Evolutionary conservation across 2,113 vertebrate genomes (phyloP).

Genomic region (Chionis minor): DNA sequence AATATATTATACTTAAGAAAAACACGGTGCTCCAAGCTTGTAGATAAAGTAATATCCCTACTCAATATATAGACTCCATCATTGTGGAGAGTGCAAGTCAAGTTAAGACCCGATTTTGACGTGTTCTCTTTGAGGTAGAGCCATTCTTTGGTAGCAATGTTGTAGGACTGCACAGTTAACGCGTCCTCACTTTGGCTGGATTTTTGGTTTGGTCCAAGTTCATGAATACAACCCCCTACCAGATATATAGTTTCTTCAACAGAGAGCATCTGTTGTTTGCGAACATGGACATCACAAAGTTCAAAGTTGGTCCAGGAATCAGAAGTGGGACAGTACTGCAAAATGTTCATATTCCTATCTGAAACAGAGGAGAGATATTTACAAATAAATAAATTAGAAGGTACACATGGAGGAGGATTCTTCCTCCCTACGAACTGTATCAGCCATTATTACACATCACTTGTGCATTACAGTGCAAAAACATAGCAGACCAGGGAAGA

Average conservation of each 20-base stretch:
- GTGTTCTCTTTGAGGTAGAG: slow-evolving; percentile 89
- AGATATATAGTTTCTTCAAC: slow-evolving; percentile 94
- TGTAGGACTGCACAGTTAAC: slow-evolving; percentile 91
- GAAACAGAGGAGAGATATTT: slow-evolving; percentile 35
- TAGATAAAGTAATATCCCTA: slow-evolving; percentile 85
- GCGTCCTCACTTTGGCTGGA: slow-evolving; percentile 85
- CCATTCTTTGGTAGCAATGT: slow-evolving; percentile 85
- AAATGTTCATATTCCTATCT: slow-evolving; percentile 91
- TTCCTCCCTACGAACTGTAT: not conserved
- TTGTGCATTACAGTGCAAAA: not conserved
- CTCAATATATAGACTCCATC: slow-evolving; percentile 96
- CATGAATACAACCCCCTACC: slow-evolving; percentile 91
- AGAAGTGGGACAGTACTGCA: slow-evolving; percentile 87
- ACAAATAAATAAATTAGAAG: not conserved
- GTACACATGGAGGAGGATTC: not conserved
- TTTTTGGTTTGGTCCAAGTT: slow-evolving; percentile 75
- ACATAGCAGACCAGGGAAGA: not conserved
- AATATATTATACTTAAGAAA: slow-evolving; percentile 96
- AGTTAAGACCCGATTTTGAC: slow-evolving; percentile 91
- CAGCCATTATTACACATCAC: not conserved
- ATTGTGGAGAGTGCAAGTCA: slow-evolving; percentile 92
- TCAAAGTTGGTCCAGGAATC: slow-evolving; percentile 87
- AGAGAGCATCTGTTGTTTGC: slow-evolving; percentile 98
- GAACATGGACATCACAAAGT: slow-evolving; percentile 84
- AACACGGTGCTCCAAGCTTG: slow-evolving; percentile 88